Percentiles rank a stretch among this genome's conserved stretches.
Evolutionary conservation across 2,888 invertebrate genomes (phyloP).

Genomic region (Odontomyia ornata): DNA sequence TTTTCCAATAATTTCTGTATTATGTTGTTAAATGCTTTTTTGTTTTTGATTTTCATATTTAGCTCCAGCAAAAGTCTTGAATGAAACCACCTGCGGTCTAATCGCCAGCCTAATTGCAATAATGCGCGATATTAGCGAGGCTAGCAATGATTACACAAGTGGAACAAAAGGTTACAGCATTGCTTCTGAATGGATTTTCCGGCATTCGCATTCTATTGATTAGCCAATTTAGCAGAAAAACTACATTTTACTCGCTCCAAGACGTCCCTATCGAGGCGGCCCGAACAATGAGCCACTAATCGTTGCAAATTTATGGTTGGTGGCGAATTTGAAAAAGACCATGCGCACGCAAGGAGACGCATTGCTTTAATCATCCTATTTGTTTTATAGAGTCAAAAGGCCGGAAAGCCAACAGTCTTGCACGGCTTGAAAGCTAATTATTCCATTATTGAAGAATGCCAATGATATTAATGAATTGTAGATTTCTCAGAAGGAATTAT

Average conservation of each 20-base stretch:
- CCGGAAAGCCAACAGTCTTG: no score
- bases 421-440: no score
- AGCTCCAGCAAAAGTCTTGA: neutral
- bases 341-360: no score
- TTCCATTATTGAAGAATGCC: no score
- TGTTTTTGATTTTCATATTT: no score
- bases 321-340: neutral
- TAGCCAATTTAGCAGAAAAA: slow-evolving; percentile 4
- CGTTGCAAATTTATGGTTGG: neutral
- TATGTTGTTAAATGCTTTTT: neutral
- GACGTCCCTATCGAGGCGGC: neutral
- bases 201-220: neutral
- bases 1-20: neutral
- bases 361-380: no score
- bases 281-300: neutral
- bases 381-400: no score
- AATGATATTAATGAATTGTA: no score
- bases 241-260: neutral
- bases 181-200: neutral
- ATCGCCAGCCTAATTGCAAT: neutral
- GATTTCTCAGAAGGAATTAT: no score
- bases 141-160: slow-evolving; percentile 5
- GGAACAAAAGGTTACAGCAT: slow-evolving; percentile 13
- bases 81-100: neutral
- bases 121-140: neutral